Conservation (phyloP, 2,113 vertebrate genomes). For the Periophthalmus modestus region DNA sequence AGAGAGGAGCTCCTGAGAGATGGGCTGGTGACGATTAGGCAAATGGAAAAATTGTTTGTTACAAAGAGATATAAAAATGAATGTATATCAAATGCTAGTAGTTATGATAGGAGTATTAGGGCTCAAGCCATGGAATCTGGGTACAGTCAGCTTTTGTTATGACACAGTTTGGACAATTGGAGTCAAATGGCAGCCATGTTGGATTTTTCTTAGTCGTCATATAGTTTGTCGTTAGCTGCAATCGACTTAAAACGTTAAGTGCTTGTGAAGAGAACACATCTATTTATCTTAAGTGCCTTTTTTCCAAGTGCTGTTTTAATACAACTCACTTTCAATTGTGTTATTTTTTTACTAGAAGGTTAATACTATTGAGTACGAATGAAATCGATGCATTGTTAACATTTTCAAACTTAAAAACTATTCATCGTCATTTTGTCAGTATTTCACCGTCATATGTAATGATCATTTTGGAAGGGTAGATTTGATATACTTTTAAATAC, state of each 20-base stretch:
- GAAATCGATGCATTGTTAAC: no score
- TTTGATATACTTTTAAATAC: no score
- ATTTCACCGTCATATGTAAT: no score
- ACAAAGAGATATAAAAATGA: constrained; percentile 33
- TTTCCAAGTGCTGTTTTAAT: neutral
- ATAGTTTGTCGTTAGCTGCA: neutral
- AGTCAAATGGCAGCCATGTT: neutral
- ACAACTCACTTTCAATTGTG: no score
- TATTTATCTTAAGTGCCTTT: neutral
- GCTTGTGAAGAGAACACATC: neutral
- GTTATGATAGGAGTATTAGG: neutral
- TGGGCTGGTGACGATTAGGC: constrained; percentile 50
- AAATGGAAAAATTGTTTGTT: constrained; percentile 23
- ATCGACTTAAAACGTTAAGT: neutral
- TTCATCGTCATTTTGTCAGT: no score
- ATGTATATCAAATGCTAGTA: neutral
- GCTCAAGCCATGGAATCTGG: neutral
- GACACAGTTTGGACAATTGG: neutral
- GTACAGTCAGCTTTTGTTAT: neutral
- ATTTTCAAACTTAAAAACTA: no score
- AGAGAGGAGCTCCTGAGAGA: constrained; percentile 58
- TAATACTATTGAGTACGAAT: no score
- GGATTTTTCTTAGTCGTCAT: neutral
- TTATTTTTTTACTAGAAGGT: neutral
- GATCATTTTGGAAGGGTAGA: no score